These are phyloP conservation scores for Stegana nigrithorax DNA, from an alignment of 2,888 invertebrate species.

Conservation along the genomic window DNA sequence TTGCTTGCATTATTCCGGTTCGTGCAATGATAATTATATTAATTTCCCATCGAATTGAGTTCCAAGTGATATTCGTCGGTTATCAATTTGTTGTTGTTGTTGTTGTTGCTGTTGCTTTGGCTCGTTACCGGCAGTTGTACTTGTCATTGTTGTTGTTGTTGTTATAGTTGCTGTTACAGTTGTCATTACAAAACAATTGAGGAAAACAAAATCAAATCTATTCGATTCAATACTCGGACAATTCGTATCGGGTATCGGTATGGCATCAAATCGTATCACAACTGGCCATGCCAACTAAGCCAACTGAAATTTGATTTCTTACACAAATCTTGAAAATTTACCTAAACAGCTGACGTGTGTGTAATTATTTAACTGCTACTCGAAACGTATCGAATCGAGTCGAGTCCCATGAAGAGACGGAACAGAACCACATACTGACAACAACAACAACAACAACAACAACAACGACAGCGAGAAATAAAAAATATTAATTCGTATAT, in stretches of 20 bases:
- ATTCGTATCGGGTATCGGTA: background rate
- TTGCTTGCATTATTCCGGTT: conserved; percentile 57
- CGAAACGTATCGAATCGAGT: background rate
- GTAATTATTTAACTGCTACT: conserved; percentile 43
- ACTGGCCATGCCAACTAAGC: conserved; percentile 4
- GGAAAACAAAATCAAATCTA: conserved; percentile 46
- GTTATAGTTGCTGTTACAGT: conserved; percentile 12
- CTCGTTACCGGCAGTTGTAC: conserved; percentile 20
- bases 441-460: too few relatives aligned
- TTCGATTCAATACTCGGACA: conserved; percentile 8
- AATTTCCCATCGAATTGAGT: conserved; percentile 56
- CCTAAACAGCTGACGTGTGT: conserved; percentile 56
- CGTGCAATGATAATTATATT: conserved; percentile 62
- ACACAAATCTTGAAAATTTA: conserved; percentile 29
- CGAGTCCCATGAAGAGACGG: background rate
- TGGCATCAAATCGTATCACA: conserved; percentile 16
- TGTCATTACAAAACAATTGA: conserved; percentile 58
- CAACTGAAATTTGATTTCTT: conserved; percentile 1
- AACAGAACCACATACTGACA: conserved; percentile 25
- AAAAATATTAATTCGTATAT: too few relatives aligned
- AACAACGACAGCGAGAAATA: too few relatives aligned
- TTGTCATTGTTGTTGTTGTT: conserved; percentile 27
- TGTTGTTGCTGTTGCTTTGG: conserved; percentile 14
- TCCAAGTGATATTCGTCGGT: conserved; percentile 43
- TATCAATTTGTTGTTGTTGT: conserved; percentile 13